Evolutionary conservation across 2,888 invertebrate genomes (phyloP), one percentile per base, ranked within the genome.

Genomic region (Aporophyla nigra): DNA sequence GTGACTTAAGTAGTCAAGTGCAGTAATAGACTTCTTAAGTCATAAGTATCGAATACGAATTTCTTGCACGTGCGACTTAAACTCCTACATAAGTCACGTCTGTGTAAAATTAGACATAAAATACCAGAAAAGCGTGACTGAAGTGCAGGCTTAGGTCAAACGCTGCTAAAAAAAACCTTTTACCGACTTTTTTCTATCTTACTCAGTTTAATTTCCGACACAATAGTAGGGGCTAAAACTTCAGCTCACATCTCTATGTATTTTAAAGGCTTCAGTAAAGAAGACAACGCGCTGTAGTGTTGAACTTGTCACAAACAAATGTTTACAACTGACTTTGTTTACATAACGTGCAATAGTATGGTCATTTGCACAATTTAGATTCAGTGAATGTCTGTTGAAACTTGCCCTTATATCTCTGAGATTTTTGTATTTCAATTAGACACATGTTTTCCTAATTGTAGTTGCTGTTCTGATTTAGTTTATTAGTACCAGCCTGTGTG

Each of bases 231-330:
- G 74, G 76, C 27, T 54, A n/a, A 71, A 87, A 88, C 76, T 85
- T 83, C 21, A 61, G 65, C 54, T 67, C 68, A 58, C 80, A 75
- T 66, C 80, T 86, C 86, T 86, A 88, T 87, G 76, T 78, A 76
- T 76, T 76, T 88, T 90, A 86, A 86, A 84, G 81, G 87, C 74
- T 83, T 70, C 68, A 75, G 69, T 70, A 80, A 80, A 80, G 78
- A 85, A 87, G 88, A 90, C 86, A 85, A 81, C 85, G 69, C 67
- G 78, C 49, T 71, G 77, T 71, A 74, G 53, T 63, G 76, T 79
- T 70, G 53, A 87, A 88, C 74, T 84, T 86, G 88, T 90, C 89
- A 86, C 76, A 76, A 89, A 86, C 90, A 87, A 80, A 74, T 87
- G 85, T 78, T 80, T 68, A 71, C 77, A 63, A 67, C 58, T 27